These are phyloP conservation scores for Tinamus major DNA, from an alignment of 2,797 vertebrate species.

Conservation along the genomic window DNA sequence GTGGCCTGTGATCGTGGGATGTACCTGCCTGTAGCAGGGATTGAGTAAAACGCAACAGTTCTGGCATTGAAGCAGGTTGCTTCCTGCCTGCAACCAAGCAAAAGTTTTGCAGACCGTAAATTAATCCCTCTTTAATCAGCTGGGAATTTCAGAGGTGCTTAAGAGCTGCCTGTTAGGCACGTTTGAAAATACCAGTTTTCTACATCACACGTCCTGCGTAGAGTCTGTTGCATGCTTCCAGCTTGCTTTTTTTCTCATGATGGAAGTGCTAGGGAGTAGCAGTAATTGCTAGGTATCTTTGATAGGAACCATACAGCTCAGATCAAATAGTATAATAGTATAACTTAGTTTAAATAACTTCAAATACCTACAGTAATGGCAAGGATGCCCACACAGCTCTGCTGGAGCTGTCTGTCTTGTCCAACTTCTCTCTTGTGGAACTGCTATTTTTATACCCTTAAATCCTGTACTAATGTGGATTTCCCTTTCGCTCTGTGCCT, in stretches of 20 bases:
- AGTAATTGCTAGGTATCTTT: neutral
- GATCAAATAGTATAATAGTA: neutral
- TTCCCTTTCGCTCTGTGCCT: neutral
- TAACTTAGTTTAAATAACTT: slow-evolving; percentile 6
- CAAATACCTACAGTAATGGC: neutral
- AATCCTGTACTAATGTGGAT: neutral
- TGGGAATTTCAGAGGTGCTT: slow-evolving; percentile 24
- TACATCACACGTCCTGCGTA: slow-evolving; percentile 12
- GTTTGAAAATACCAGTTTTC: slow-evolving; percentile 28
- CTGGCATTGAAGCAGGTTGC: neutral
- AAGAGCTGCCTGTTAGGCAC: slow-evolving; percentile 20
- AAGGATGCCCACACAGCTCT: neutral
- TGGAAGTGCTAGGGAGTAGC: slow-evolving; percentile 1
- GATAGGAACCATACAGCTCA: neutral
- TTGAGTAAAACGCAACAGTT: neutral
- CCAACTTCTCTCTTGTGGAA: neutral
- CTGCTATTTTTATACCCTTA: neutral
- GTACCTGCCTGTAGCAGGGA: neutral
- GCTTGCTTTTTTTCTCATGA: neutral
- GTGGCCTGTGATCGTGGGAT: neutral
- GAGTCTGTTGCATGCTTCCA: neutral
- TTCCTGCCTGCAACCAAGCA: neutral
- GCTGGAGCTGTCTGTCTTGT: slow-evolving; percentile 7
- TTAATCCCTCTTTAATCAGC: slow-evolving; percentile 9
- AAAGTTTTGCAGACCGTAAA: slow-evolving; percentile 12